Evolutionary conservation across 2,888 invertebrate genomes (phyloP), one percentile per base, ranked within the genome.

Genomic region (Molanna angustata): DNA sequence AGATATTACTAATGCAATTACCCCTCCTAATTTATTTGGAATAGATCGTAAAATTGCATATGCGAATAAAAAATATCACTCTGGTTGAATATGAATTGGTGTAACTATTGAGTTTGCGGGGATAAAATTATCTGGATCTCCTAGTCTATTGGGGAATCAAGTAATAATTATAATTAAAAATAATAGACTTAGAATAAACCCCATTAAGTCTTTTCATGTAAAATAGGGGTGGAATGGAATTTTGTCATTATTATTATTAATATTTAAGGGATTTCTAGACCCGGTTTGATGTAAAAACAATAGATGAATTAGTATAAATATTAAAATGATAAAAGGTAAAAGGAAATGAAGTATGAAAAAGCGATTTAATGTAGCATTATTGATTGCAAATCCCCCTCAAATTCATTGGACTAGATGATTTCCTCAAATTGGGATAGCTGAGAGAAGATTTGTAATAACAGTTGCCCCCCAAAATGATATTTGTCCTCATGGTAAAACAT

Each of bases 61-160:
- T 11, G 88, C 87, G 77, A 88, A 89, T 76, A 90, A 68, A 64
- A 89, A 90, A 68, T 90, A 90, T 83, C 88, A 90, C 80, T 90
- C 89, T 40, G 88, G 88, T 80, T 89, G 85, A 74, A 89, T 89
- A 66, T 88, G 88, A 4, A 79, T 67, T 0, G 88, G 87, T 0
- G 87, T 88, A 13, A 83, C 76, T 73, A 86, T 63, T 0, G 84
- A 79, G 60, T 86, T 85, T 3, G 85, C 86, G 0, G 81, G 80
- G 16, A 79, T 83, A 72, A 86, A 89, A 72, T 88, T 89, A 74
- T 87, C 87, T 0, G 85, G 83, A 20, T 88, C 86, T 61, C 80
- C 77, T 66, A 88, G 62, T 65, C 83, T 57, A 62, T 82, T 80
- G 0, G 86, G 86, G 3, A 69, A 72, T 56, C 68, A 66, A 67